Conservation (phyloP, 2,797 vertebrate species). For the Xerus rutilus region DNA sequence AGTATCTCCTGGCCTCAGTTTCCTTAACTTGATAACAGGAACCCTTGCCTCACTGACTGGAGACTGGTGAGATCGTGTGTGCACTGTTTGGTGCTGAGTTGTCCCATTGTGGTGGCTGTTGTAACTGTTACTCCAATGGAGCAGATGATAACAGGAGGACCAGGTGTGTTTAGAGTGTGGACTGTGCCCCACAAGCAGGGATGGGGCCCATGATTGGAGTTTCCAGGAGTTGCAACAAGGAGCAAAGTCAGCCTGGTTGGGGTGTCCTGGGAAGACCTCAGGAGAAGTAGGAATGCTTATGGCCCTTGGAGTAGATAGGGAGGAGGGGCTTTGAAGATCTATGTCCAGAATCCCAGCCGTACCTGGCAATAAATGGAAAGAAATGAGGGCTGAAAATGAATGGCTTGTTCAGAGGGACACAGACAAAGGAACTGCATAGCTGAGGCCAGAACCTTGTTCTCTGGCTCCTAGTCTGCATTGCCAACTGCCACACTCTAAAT, state of each 20-base stretch:
- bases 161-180: neutral
- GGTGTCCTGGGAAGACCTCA: neutral
- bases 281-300: neutral
- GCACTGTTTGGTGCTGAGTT: neutral
- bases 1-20: neutral
- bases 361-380: neutral
- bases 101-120: neutral
- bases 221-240: neutral
- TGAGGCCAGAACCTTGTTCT: neutral
- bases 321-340: fast-evolving
- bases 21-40: neutral
- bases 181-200: neutral
- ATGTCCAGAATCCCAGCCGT: neutral
- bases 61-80: neutral
- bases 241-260: neutral
- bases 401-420: neutral
- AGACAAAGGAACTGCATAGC: neutral
- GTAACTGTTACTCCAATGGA: neutral
- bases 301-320: neutral
- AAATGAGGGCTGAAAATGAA: neutral
- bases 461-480: fast-evolving
- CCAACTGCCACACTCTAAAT: fast-evolving
- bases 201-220: no score
- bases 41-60: neutral
- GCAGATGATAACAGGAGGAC: neutral